These are phyloP conservation scores for Anguilla megastoma DNA, from an alignment of 2,797 vertebrate genomes.

Conservation along the genomic window DNA sequence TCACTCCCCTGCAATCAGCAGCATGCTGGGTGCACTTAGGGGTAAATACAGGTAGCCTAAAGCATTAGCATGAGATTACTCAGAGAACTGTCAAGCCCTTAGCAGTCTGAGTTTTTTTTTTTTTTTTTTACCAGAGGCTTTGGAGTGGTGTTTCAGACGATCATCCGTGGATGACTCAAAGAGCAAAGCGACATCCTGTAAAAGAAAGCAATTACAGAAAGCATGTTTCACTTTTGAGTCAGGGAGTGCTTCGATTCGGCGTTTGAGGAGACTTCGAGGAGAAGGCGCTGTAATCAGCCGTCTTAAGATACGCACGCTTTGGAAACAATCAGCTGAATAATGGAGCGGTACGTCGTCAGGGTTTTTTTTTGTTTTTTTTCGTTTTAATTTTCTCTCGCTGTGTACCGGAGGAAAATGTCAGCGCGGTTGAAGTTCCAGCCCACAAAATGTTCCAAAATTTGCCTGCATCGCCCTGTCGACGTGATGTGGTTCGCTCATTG, in stretches of 20 bases:
- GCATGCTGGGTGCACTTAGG: constrained; percentile 74
- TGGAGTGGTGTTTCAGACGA: background rate
- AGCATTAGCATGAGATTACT: constrained; percentile 79
- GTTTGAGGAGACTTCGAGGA: background rate
- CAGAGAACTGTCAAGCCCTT: constrained; percentile 68
- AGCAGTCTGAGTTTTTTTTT: constrained; percentile 38
- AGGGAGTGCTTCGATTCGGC: background rate
- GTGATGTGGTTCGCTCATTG: background rate
- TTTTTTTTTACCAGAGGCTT: background rate
- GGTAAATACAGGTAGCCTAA: constrained; percentile 75
- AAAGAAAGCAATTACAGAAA: constrained; percentile 9
- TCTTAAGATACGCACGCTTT: background rate
- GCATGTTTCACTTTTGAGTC: background rate
- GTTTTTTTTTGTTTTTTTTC: background rate
- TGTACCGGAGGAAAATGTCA: background rate
- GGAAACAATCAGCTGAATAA: background rate
- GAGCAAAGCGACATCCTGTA: background rate
- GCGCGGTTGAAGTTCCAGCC: background rate
- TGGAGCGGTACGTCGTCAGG: background rate
- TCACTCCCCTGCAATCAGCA: constrained; percentile 74
- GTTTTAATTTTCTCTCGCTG: background rate
- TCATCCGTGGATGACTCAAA: background rate
- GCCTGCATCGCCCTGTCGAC: background rate
- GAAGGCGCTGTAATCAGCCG: background rate
- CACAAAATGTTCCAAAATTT: background rate